Conservation (phyloP, 2,888 invertebrate genomes). For the Autographa pulchrina region DNA sequence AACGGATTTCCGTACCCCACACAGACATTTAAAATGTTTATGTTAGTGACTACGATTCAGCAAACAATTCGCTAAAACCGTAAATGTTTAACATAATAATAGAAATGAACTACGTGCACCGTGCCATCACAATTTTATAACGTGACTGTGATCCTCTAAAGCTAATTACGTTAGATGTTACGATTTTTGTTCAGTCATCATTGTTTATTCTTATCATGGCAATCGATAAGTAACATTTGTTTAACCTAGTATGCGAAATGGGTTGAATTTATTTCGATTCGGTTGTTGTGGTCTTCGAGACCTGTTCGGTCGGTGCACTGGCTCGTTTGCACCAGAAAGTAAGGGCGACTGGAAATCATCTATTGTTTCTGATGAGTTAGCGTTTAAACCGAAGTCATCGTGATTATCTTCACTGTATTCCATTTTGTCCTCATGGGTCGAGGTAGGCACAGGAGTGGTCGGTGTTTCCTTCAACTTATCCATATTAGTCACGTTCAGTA, state of each 20-base stretch:
- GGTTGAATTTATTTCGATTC: constrained; percentile 84
- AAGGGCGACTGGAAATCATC: constrained; percentile 84
- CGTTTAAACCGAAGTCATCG: constrained; percentile 59
- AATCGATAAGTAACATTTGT: constrained; percentile 61
- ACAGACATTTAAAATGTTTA: constrained; percentile 36
- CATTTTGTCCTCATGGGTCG: constrained; percentile 30
- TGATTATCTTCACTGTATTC: constrained; percentile 44
- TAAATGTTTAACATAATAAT: constrained; percentile 46
- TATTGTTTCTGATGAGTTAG: constrained; percentile 67
- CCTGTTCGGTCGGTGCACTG: constrained; percentile 79
- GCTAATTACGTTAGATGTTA: constrained; percentile 71
- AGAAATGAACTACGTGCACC: constrained; percentile 80
- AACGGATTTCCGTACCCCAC: constrained; percentile 31
- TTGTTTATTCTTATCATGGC: constrained; percentile 68
- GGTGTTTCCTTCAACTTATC: constrained; percentile 19
- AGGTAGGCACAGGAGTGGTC: constrained; percentile 20
- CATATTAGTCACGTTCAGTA: constrained; percentile 21
- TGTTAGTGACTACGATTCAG: constrained; percentile 21
- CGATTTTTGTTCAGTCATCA: constrained; percentile 70
- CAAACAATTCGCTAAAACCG: constrained; percentile 15
- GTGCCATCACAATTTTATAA: constrained; percentile 78
- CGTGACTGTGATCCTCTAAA: constrained; percentile 71
- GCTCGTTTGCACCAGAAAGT: constrained; percentile 84
- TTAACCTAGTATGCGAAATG: constrained; percentile 87
- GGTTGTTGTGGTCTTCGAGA: constrained; percentile 80